Evolutionary conservation across 2,888 invertebrate genomes (phyloP), one percentile per base, ranked within the genome.

Genomic region (Pheosia tremula): DNA sequence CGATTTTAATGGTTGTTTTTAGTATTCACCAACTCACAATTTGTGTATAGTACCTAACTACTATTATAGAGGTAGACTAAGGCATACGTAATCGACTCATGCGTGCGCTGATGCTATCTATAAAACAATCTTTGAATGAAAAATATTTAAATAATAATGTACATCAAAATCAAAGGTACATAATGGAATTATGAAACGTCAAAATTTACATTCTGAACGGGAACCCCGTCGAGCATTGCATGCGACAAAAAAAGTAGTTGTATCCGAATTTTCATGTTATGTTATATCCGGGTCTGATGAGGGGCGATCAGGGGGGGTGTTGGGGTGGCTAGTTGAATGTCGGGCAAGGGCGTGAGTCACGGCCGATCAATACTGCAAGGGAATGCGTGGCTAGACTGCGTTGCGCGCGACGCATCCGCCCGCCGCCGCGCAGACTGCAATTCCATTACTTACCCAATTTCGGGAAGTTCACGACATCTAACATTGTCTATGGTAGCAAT

Each of bases 331-430:
- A 82, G 86, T 84, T 88, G 92, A 91, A 93, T 92, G 90, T 93
- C 93, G 93, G 92, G 91, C 93, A 93, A 93, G 93, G 93, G 93
- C 90, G 90, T 90, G 91, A 93, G 90, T 93, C 93, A 93, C 84
- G 90, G 90, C 85, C 83, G 92, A 90, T 93, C 93, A 88, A 93
- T 93, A 93, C 88, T 93, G 93, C 93, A 93, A 79, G 85, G 83
- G 83, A 84, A 83, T 87, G 88, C 87, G 89, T 87, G 82, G 75
- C 72, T 73, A 24, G 67, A n/a, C 37, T 76, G 63, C 63, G 63
- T 61, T 68, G 64, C 72, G 64, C 69, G 64, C 72, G 64, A 68
- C 67, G 65, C 69, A 67, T 73, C 72, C 77, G 62, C 39, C 64
- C 62, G 43, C 65, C 68, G 59, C 62, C 66, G 69, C 57, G 54